Evolutionary conservation across 92 coral and sea anemone genomes (phyloP).

Genomic region (Blastomussa wellsi): DNA sequence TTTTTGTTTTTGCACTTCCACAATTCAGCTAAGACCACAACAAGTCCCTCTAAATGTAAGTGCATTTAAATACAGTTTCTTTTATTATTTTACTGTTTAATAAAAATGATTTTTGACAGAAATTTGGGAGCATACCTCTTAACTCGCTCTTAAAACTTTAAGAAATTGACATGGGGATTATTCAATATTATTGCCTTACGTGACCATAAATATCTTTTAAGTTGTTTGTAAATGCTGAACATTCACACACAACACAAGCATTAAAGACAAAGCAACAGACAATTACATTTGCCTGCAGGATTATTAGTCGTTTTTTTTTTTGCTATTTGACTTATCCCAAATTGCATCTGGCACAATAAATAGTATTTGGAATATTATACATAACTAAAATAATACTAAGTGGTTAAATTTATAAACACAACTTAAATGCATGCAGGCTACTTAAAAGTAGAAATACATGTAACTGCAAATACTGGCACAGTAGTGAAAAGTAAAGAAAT

Average conservation of each 20-base stretch:
- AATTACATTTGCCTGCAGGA: too few species aligned
- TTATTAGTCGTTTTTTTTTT: too few species aligned
- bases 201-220: neutral
- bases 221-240: neutral
- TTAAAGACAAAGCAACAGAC: neutral
- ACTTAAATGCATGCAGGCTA: too few species aligned
- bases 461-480: neutral
- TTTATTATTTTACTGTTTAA: neutral
- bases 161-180: neutral
- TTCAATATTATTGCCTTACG: neutral
- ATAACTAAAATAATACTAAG: neutral
- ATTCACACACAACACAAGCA: neutral
- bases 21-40: conserved; percentile 14
- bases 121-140: neutral
- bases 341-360: neutral
- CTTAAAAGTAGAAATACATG: neutral
- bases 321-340: neutral
- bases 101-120: neutral
- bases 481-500: neutral
- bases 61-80: neutral
- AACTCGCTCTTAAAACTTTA: neutral
- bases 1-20: conserved; percentile 16
- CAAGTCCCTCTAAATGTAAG: conserved; percentile 18
- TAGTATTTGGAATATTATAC: neutral
- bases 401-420: neutral